Evolutionary conservation across 2,888 invertebrate species (phyloP).

Genomic region (Encarsia formosa): DNA sequence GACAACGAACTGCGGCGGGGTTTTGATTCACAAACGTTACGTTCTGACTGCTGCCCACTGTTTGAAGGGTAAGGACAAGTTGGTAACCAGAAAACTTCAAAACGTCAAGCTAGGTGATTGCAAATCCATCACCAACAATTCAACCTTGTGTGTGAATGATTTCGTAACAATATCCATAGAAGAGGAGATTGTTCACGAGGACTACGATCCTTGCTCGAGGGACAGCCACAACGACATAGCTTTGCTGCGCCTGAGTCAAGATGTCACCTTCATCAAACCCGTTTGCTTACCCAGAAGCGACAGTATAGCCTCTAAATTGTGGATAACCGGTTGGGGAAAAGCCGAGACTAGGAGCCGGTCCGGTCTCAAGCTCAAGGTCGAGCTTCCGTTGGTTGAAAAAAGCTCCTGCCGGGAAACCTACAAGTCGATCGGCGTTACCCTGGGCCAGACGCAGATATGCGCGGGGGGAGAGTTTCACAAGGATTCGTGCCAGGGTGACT

Average conservation of each 20-base stretch:
- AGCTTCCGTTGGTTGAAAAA: constrained; percentile 53
- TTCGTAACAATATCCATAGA: constrained; percentile 60
- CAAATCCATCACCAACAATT: constrained; percentile 42
- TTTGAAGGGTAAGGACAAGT: constrained; percentile 63
- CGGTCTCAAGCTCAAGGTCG: constrained; percentile 54
- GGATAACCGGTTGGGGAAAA: constrained; percentile 61
- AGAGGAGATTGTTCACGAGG: constrained; percentile 59
- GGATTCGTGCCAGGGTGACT: neutral
- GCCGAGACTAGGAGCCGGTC: constrained; percentile 52
- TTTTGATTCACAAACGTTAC: constrained; percentile 64
- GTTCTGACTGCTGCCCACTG: constrained; percentile 75
- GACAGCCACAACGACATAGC: constrained; percentile 68
- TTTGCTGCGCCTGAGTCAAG: constrained; percentile 56
- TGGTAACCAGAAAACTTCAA: constrained; percentile 59
- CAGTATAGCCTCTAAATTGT: constrained; percentile 50
- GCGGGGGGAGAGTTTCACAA: neutral
- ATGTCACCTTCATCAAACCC: constrained; percentile 55
- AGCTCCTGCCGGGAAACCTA: neutral
- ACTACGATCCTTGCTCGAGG: constrained; percentile 56
- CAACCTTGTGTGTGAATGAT: constrained; percentile 57
- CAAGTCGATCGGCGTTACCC: neutral
- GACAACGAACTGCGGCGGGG: constrained; percentile 69
- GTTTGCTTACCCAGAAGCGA: constrained; percentile 55
- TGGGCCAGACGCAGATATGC: neutral
- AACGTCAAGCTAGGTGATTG: constrained; percentile 65